Base-by-base conservation (phyloP, 30 jellyfish, hydroid and myxozoan species). In the Cassiopea xamachana region DNA sequence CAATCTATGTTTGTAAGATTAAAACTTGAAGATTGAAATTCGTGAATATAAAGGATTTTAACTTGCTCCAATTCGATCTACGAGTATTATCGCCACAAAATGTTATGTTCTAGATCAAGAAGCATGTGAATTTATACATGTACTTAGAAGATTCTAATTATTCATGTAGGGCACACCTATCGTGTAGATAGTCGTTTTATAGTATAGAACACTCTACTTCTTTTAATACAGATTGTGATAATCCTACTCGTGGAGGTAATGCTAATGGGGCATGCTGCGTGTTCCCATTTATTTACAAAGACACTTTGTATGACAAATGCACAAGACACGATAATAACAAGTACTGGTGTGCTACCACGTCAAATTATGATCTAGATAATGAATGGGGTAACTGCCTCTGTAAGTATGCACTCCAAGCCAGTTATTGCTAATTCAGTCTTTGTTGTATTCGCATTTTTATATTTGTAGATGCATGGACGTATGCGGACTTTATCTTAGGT, bases 301-400 rank as follows among this genome's bases (percentile, higher is more conserved):
- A 85, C 78, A 79, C 94, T 17, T 84, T 91, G 74, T 85, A 70
- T 64, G 90, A 85, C 73, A 78, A 79, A 67, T 91, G 97, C 85
- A 91, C 93, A 27, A 80, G 44, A 39, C 88, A 77, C 60, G 97
- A 91, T 49, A 60, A 55, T 75, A 84, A 70, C 68, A 79, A 69
- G 51, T 50, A 76, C 7, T 91, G 97, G 97, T 91, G 97, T 70
- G 81, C 97, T 1, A 91, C 97, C 27, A 84, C 97, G 6, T 84
- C 97, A 39, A 91, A 91, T 61, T 91, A 84, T 85, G 97, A 91
- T 50, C 77, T 91, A 13, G 97, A 91, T 60, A 92, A 92, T 45
- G 91, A 74, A 73, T 91, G 97, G 97, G 97, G 97, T 46, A 82
- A 91, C 73, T 91, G 97, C 55, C 82, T 83, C 15, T 69, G 97